A percentile compares a stretch with the other conserved stretches of the same genome.
Evolutionary conservation across 2,888 invertebrate genomes (phyloP).

Genomic region (Osmoderma eremita): DNA sequence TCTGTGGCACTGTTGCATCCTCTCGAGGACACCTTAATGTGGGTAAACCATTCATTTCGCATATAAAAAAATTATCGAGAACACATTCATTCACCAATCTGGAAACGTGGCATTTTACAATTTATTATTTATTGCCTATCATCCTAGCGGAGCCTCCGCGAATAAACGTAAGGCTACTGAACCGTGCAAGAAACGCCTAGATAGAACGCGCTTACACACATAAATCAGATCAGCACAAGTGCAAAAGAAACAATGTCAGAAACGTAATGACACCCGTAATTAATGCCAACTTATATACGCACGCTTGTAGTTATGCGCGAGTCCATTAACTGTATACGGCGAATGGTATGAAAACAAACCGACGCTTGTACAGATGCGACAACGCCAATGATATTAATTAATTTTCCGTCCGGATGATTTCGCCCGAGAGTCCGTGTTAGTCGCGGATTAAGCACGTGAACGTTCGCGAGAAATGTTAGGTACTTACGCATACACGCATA

Average conservation of each 20-base stretch:
- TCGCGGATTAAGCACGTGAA: conserved; percentile 25
- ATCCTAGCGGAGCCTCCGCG: neutral
- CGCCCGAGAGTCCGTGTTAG: conserved; percentile 18
- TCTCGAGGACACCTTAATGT: too few relatives aligned
- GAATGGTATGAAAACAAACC: conserved; percentile 24
- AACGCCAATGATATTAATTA: conserved; percentile 33
- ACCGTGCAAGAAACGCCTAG: conserved; percentile 14
- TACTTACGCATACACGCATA: conserved; percentile 17
- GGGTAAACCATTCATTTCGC: too few relatives aligned
- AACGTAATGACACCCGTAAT: conserved; percentile 32
- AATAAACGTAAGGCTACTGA: conserved; percentile 19
- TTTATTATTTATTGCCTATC: neutral
- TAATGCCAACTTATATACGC: conserved; percentile 26
- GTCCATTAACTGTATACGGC: conserved; percentile 28
- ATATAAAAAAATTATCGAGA: too few relatives aligned
- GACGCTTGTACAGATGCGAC: conserved; percentile 13
- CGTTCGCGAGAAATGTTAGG: neutral
- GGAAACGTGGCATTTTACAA: too few relatives aligned
- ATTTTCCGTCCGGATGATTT: conserved; percentile 31
- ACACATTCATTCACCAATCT: too few relatives aligned
- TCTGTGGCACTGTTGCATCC: too few relatives aligned
- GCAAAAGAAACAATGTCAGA: conserved; percentile 19
- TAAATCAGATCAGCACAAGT: conserved; percentile 13
- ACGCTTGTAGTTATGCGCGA: conserved; percentile 23
- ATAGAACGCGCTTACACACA: conserved; percentile 2